These are phyloP conservation scores for Oreochromis mossambicus DNA, from an alignment of 2,797 vertebrate species.

Conservation along the genomic window DNA sequence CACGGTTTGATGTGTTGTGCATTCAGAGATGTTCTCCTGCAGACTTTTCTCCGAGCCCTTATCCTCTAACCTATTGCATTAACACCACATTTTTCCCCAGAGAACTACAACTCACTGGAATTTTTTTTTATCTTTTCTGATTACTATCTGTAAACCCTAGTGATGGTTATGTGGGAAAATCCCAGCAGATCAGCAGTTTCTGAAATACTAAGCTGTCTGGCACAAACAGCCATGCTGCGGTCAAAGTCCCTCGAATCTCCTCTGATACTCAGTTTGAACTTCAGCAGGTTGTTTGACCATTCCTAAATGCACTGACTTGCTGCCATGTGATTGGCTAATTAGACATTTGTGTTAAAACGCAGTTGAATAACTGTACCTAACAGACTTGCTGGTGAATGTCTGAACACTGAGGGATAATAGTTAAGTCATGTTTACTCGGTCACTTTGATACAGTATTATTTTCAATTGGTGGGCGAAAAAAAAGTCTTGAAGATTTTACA, in stretches of 20 bases:
- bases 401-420: neutral
- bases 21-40: neutral
- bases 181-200: neutral
- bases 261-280: neutral
- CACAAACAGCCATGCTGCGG: neutral
- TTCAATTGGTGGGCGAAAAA: fast-evolving
- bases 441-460: neutral
- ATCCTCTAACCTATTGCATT: neutral
- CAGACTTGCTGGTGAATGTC: neutral
- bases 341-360: neutral
- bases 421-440: too few species aligned
- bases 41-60: neutral
- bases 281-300: neutral
- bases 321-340: neutral
- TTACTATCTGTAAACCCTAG: neutral
- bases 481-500: neutral
- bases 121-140: neutral
- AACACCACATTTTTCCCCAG: neutral
- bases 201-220: neutral
- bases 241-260: neutral
- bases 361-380: neutral
- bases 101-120: neutral
- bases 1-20: neutral
- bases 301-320: neutral
- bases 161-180: neutral